Evolutionary conservation across 2,797 vertebrate species (phyloP).

Genomic region (Eptatretus atami): DNA sequence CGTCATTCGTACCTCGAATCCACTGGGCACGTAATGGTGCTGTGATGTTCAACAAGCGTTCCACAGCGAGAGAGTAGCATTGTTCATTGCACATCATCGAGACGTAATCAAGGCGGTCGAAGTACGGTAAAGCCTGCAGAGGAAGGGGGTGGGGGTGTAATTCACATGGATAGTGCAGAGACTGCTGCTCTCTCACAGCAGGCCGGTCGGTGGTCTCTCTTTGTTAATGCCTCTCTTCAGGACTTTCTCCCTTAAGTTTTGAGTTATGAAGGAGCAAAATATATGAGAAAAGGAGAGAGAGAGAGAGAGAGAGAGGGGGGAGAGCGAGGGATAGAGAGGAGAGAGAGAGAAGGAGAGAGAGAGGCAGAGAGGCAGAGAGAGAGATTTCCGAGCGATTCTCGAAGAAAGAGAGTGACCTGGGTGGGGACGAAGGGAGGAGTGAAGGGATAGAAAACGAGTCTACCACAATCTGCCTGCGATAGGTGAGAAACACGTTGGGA

Average conservation of each 20-base stretch:
- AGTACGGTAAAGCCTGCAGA: slow-evolving; percentile 52
- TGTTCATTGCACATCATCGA: slow-evolving; percentile 96
- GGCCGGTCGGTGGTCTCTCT: too few species aligned
- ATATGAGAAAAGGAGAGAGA: background rate
- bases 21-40: slow-evolving; percentile 44
- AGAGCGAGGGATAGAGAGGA: background rate
- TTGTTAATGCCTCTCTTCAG: too few species aligned
- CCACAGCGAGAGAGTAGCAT: slow-evolving; percentile 56
- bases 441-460: background rate
- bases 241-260: too few species aligned
- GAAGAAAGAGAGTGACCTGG: background rate
- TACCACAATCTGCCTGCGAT: background rate
- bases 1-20: slow-evolving; percentile 37
- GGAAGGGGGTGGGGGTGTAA: too few species aligned
- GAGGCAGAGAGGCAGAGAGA: background rate
- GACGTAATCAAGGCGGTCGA: slow-evolving; percentile 69
- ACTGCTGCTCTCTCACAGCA: too few species aligned
- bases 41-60: slow-evolving; percentile 61
- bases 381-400: background rate
- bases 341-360: background rate
- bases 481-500: background rate
- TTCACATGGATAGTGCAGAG: too few species aligned
- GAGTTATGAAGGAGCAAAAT: background rate
- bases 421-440: background rate
- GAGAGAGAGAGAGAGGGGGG: background rate